Base-by-base conservation (phyloP, 1,140 invertebrate genomes). In the Drosophila grimshawi region DNA sequence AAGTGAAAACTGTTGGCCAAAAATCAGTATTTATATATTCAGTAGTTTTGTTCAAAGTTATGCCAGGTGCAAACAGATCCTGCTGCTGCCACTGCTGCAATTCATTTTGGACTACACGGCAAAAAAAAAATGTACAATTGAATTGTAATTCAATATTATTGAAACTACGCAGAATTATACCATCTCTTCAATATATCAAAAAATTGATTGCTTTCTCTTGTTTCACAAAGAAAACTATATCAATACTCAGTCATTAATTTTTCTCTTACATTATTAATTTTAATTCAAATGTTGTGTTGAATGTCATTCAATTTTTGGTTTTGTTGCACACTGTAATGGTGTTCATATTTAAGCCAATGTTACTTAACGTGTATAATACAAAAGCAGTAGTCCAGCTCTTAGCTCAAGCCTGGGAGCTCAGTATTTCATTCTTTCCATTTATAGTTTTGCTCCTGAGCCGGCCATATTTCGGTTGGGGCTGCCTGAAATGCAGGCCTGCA, bases 41-140 rank as follows among this genome's bases (percentile, higher is more conserved):
- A 19, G 7, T 19, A 48, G 30, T 61, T 46, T 27, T 61, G 43
- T 61, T 60, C 35, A 43, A 61, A 48, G n/a, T 35, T 48, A 27
- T 45, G 63, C 5, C 51, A 45, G 51, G 19, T 56, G 51, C 19
- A 41, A 33, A 49, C 11, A 32, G 45, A 27, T 63, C 41, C 57
- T 45, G 41, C 39, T 5, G 27, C 27, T 57, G 39, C 37, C 6
- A n/a, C 3, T n/a, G n/a, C n/a, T 45, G 43, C 1, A n/a, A n/a
- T 32, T 30, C 49, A 51, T 56, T 37, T 8, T 56, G 19, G 53
- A 27, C 10, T 19, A 41, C 39, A 43, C 39, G 10, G 10, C n/a
- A 3, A 43, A n/a, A 43, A 43, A 41, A 19, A 19, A 19, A 19
- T 19, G 19, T 19, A 19, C 19, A 19, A 19, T 19, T 19, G 19